These are phyloP conservation scores for Dolichomitus sp. DNA, from an alignment of 2,888 invertebrate genomes.

Conservation along the genomic window DNA sequence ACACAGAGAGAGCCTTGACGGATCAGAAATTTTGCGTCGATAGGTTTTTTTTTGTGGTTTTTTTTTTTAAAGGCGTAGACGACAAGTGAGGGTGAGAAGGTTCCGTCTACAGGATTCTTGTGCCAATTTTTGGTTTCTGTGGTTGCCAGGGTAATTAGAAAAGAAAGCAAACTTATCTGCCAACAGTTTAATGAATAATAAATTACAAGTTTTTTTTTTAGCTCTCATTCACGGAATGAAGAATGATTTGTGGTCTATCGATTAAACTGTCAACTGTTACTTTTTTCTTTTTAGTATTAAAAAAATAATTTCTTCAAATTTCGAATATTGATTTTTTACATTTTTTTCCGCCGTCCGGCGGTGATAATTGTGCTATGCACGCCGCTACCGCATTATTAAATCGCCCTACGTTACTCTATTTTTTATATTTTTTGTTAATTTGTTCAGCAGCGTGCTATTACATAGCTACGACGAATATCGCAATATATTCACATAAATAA, in stretches of 20 bases:
- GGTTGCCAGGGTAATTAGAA: constrained; percentile 65
- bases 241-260: constrained; percentile 44
- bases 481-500: constrained; percentile 55
- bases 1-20: constrained; percentile 65
- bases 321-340: constrained; percentile 45
- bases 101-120: constrained; percentile 46
- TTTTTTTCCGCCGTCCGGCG: constrained; percentile 13
- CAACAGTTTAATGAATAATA: constrained; percentile 71
- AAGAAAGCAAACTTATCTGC: constrained; percentile 67
- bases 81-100: constrained; percentile 33
- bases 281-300: constrained; percentile 26
- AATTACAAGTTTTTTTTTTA: constrained; percentile 64
- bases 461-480: constrained; percentile 41
- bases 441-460: constrained; percentile 22
- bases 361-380: constrained; percentile 15
- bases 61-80: constrained; percentile 27
- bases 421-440: neutral
- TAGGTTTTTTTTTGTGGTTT: constrained; percentile 3
- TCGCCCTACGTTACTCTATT: neutral
- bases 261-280: constrained; percentile 51
- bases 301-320: constrained; percentile 60
- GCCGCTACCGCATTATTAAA: constrained; percentile 16
- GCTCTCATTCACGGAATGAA: constrained; percentile 69
- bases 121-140: constrained; percentile 39
- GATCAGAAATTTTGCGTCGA: constrained; percentile 55